phyloP scores from a whole-genome alignment of 2,113 vertebrate genomes.

The Thunnus maccoyii region DNA sequence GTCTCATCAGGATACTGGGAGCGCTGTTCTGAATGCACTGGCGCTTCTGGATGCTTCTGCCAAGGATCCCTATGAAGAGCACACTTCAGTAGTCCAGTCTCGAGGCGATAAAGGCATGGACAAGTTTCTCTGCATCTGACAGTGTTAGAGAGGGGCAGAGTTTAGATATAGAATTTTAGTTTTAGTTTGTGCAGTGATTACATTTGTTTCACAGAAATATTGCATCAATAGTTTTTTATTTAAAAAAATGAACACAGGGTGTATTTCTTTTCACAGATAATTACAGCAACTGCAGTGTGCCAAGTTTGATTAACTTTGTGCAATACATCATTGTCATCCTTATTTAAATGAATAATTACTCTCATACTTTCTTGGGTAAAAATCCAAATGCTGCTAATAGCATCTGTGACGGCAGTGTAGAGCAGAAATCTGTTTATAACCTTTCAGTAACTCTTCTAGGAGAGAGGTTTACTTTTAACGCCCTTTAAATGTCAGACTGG shows the following conservation, averaged over 20 bases:
- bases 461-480: conserved; percentile 23
- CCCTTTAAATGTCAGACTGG: conserved; percentile 9
- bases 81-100: too few relatives aligned
- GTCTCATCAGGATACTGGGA: too few relatives aligned
- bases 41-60: too few relatives aligned
- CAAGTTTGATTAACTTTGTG: conserved; percentile 8
- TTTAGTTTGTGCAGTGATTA: not conserved
- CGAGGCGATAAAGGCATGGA: too few relatives aligned
- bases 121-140: too few relatives aligned
- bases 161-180: too few relatives aligned
- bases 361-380: conserved; percentile 20
- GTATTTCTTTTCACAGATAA: conserved; percentile 10
- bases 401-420: not conserved
- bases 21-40: too few relatives aligned
- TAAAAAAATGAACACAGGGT: not conserved
- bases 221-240: not conserved
- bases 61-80: too few relatives aligned
- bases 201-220: not conserved
- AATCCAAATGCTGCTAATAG: conserved; percentile 13
- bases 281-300: not conserved
- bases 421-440: conserved; percentile 4
- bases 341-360: conserved; percentile 34
- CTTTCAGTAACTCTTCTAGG: not conserved
- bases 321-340: conserved; percentile 39
- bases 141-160: too few relatives aligned